Percentiles rank a stretch among this genome's conserved stretches.
These are phyloP conservation scores for Tetrao urogallus DNA, from an alignment of 2,113 vertebrate species.

Conservation along the genomic window DNA sequence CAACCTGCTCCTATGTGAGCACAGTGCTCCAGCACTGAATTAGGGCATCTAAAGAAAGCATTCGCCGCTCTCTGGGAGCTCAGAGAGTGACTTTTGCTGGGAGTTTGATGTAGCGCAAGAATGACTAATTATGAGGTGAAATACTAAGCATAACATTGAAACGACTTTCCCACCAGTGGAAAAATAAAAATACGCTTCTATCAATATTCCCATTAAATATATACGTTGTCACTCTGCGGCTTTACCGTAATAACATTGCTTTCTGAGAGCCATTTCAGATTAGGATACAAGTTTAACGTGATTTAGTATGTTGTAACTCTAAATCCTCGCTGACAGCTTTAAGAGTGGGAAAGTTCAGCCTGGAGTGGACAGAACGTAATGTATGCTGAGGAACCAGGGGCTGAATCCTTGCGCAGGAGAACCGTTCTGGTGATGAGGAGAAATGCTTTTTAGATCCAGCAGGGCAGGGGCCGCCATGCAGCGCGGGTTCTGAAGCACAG, in stretches of 20 bases:
- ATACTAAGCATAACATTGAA: not conserved
- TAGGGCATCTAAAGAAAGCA: fast-evolving
- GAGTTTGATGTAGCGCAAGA: not conserved
- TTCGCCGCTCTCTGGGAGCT: fast-evolving
- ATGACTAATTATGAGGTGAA: not conserved
- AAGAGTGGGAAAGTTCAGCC: not conserved
- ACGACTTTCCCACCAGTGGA: not conserved
- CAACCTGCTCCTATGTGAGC: not conserved
- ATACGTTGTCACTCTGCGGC: not conserved
- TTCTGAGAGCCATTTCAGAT: not conserved
- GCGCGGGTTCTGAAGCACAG: not conserved
- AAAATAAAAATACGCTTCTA: not conserved
- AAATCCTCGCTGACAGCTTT: not conserved
- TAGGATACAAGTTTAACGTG: not conserved
- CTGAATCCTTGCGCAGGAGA: fast-evolving
- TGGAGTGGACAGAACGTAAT: not conserved
- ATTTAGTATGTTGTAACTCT: fast-evolving
- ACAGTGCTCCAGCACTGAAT: fast-evolving
- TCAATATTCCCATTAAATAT: not conserved
- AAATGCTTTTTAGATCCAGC: fast-evolving
- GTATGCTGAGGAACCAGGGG: not conserved
- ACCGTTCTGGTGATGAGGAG: not conserved
- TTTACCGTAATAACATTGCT: not conserved
- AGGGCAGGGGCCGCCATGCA: fast-evolving
- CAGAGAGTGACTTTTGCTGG: not conserved